Base-by-base conservation (phyloP, 2,797 vertebrate species). In the Oceanodroma leucorhoa region DNA sequence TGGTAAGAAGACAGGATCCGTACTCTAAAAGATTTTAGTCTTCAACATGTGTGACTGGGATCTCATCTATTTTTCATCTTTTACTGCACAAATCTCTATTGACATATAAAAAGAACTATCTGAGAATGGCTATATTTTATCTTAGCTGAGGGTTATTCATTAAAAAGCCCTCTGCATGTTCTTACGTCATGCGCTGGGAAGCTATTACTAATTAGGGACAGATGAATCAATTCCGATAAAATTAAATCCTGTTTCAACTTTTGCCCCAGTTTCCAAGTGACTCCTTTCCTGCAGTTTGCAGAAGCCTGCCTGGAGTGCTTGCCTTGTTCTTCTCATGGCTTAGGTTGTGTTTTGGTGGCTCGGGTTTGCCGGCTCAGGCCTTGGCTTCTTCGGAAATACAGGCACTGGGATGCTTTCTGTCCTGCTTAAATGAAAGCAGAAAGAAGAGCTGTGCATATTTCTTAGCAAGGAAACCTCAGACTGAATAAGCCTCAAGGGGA, bases 181-280 rank as follows among this genome's bases (percentile, higher is more conserved):
- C 90, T 94, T 94, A 90, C 71, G 0, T 95, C 96, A 95, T 90
- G 87, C 34, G 14, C 93, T 92, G 94, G 93, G 86, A 94, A 95
- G 94, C 83, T 94, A 54, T 80, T 83, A 43, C 86, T 94, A 95
- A 95, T 93, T 87, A 93, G 67, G 75, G 92, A 93, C 94, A 95
- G 94, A 96, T 95, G 94, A 89, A 95, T 71, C 78, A 58, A 83
- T 81, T 11, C 71, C 87, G 90, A 92, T 93, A 89, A 91, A 93
- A 92, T 83, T 50, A 89, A 95, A 92, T 91, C 78, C 78, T 30
- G 16, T 20, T 85, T 96, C 94, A 96, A 92, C 93, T 97, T 95
- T 94, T 93, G 90, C 92, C 92, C 95, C 87, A 95, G 82, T 89
- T 91, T 95, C 79, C 48, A 30, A 90, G 48, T 5, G 27, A 23